Conservation (phyloP, 2,888 invertebrate species). For the Clistopyga incitator region DNA sequence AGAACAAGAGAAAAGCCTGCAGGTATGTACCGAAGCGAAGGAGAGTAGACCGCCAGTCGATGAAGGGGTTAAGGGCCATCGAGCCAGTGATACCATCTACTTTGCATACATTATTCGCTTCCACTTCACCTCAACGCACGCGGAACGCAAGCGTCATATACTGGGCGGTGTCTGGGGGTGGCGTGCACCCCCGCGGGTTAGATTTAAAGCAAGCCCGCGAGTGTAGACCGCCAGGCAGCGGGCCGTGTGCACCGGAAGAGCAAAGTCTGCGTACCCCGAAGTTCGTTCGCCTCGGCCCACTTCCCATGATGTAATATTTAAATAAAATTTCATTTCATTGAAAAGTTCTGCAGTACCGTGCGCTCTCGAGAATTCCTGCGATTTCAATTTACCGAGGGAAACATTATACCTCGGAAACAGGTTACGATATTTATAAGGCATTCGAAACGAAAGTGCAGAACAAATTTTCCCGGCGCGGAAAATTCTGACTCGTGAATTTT, state of each 20-base stretch:
- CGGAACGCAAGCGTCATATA: conserved; percentile 47
- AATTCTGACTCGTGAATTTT: not conserved
- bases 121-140: conserved; percentile 51
- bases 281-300: conserved; percentile 11
- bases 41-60: conserved; percentile 69
- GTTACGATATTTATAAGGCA: not conserved
- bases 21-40: conserved; percentile 51
- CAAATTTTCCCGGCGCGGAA: not conserved
- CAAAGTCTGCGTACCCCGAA: conserved; percentile 40
- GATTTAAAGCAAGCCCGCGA: conserved; percentile 42
- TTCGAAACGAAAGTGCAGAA: not conserved
- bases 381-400: not conserved
- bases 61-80: conserved; percentile 75
- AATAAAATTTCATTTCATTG: conserved; percentile 24
- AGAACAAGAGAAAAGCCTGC: conserved; percentile 38
- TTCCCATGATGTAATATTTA: conserved; percentile 10
- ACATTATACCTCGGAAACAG: not conserved
- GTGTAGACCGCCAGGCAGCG: conserved; percentile 41
- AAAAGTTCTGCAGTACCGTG: not conserved
- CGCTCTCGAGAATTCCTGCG: not conserved
- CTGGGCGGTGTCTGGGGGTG: conserved; percentile 1
- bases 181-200: conserved; percentile 44
- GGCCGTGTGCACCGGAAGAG: conserved; percentile 37
- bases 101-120: conserved; percentile 76
- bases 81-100: conserved; percentile 75